These are phyloP conservation scores for Aphelenchoides avenae DNA, from an alignment of 1,140 invertebrate genomes.

Conservation along the genomic window DNA sequence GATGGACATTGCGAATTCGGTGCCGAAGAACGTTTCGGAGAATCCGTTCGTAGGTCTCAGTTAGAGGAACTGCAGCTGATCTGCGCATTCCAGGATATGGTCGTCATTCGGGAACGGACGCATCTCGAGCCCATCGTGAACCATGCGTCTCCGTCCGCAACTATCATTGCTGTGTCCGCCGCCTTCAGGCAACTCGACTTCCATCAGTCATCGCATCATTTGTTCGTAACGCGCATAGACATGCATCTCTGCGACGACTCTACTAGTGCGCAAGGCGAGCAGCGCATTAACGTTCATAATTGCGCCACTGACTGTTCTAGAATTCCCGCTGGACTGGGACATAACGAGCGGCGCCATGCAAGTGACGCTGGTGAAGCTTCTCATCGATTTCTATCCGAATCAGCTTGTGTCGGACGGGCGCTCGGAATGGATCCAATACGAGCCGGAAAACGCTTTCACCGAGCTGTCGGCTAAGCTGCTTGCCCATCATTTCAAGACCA, in stretches of 20 bases:
- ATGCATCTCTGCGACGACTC: conserved; percentile 91
- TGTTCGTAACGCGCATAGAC: conserved; percentile 86
- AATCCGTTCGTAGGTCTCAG: conserved; percentile 5
- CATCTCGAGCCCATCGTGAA: too few species aligned
- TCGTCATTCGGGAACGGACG: too few species aligned
- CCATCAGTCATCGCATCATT: conserved; percentile 92
- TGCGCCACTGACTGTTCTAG: too few species aligned
- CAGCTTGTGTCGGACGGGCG: conserved; percentile 22
- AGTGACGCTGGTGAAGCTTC: conserved; percentile 76
- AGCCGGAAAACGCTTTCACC: conserved; percentile 47
- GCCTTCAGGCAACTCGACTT: conserved; percentile 71
- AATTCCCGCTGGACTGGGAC: conserved; percentile 52
- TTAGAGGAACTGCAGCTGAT: too few species aligned
- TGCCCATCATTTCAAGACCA: conserved; percentile 66
- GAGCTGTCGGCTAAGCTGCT: conserved; percentile 60
- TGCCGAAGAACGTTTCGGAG: neutral
- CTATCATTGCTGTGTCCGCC: conserved; percentile 3
- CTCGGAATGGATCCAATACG: conserved; percentile 44
- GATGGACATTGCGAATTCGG: conserved; percentile 62
- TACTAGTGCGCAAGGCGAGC: too few species aligned
- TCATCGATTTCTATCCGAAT: conserved; percentile 87
- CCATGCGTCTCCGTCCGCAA: too few species aligned
- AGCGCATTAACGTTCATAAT: conserved; percentile 65
- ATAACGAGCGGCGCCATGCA: conserved; percentile 87
- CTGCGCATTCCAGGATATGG: too few species aligned